A percentile compares a stretch with the other conserved stretches of the same genome.
Evolutionary conservation across 2,113 vertebrate genomes (phyloP).

Genomic region (Gnathonemus longibarbis): DNA sequence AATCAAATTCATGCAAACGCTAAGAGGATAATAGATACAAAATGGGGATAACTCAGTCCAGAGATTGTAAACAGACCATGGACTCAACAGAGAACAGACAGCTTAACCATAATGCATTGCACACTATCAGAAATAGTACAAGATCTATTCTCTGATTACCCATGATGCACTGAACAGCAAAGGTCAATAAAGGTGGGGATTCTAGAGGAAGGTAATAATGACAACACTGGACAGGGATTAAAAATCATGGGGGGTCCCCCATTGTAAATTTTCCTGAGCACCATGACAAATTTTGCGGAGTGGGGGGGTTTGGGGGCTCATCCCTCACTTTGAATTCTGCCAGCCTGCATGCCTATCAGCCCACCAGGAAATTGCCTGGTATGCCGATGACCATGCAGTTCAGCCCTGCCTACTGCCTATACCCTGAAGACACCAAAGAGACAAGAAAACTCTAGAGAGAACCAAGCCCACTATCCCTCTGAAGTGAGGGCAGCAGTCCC

Average conservation of each 20-base stretch:
- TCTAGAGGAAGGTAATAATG: background rate
- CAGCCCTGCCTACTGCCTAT: background rate
- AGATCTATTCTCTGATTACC: background rate
- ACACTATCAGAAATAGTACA: background rate
- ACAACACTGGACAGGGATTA: background rate
- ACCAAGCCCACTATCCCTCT: background rate
- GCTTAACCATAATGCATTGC: background rate
- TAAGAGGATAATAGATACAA: background rate
- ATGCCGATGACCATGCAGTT: background rate
- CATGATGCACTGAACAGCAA: background rate
- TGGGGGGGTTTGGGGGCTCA: too few species aligned
- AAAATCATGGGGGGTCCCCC: background rate
- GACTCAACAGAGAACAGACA: background rate
- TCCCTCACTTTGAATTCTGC: too few species aligned
- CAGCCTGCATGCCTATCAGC: too few species aligned
- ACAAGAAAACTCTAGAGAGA: background rate
- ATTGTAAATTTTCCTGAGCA: background rate
- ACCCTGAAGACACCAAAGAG: background rate
- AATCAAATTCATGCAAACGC: background rate
- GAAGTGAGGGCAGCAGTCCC: background rate
- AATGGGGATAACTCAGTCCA: background rate
- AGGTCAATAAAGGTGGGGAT: background rate
- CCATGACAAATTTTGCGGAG: background rate
- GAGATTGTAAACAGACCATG: background rate
- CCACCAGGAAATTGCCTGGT: background rate